phyloP scores from a whole-genome alignment of 2,888 invertebrate species.

The Drosophila koepferae region DNA sequence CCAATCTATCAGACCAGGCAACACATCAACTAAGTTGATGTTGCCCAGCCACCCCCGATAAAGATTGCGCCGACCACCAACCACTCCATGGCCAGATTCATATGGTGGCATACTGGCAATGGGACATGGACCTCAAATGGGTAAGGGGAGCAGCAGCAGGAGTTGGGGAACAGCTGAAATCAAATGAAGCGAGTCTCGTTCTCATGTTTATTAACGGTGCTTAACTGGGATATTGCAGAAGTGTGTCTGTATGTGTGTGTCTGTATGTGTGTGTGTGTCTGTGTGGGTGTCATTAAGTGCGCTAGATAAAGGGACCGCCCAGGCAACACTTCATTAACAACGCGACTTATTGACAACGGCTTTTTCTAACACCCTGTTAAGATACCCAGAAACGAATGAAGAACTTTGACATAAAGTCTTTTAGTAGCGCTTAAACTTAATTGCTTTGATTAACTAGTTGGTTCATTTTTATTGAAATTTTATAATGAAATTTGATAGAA shows the following conservation, averaged over 20 bases:
- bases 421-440: not conserved
- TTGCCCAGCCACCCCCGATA: conserved; percentile 56
- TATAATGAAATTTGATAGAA: not conserved
- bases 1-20: conserved; percentile 72
- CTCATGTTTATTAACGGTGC: conserved; percentile 78
- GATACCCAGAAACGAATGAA: not conserved
- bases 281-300: conserved; percentile 77
- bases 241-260: conserved; percentile 18
- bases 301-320: conserved; percentile 69
- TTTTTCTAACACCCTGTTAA: conserved; percentile 43
- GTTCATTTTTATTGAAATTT: not conserved
- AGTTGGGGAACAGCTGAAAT: conserved; percentile 52
- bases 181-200: conserved; percentile 77
- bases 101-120: conserved; percentile 20
- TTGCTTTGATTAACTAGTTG: not conserved
- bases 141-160: conserved; percentile 17
- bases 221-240: conserved; percentile 48
- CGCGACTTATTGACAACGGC: conserved; percentile 58
- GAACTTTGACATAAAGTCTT: conserved; percentile 1
- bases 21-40: conserved; percentile 59
- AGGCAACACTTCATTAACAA: conserved; percentile 61
- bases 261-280: conserved; percentile 11
- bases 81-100: conserved; percentile 54
- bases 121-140: conserved; percentile 20
- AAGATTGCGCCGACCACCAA: conserved; percentile 18